Base-by-base conservation (phyloP, 2,888 invertebrate species). In the Pocota personata region DNA sequence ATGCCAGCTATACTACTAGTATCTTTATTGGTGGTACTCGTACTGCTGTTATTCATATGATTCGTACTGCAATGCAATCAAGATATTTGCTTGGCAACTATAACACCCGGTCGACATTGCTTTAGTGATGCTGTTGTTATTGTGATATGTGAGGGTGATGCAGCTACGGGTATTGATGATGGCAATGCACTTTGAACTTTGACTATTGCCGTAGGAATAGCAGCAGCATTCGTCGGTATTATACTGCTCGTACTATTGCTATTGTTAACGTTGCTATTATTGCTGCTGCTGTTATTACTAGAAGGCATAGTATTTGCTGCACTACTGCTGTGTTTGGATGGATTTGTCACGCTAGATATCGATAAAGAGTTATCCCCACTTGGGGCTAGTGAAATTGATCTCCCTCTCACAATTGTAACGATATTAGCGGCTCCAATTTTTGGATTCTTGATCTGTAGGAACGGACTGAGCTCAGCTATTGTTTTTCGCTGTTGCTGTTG, bases 71-170 rank as follows among this genome's bases (percentile, higher is more conserved):
- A 82, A 88, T 89, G 89, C 89, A 95, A 94, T 96, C 95, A 96
- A 94, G 96, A 95, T 91, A 94, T 93, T 92, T 97, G 97, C 92
- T 97, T 97, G 79, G 96, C 97, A 82, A 98, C 97, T 89, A 98
- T 98, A 84, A 98, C 98, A 87, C 97, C 97, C 21, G 97, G 97
- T 90, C 97, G 95, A 90, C 96, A 95, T 90, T 96, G 95, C 92
- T 94, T 95, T 88, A 93, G 93, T 89, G 92, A 87, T 40, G 92
- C 90, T 62, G 89, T 88, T 60, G 91, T 91, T 66, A 91, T 91
- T 76, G 91, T 91, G 69, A 90, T 87, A 80, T 92, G 93, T 90
- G 87, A 84, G 78, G 88, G 77, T 60, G 86, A 57, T 72, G 82
- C 72, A 50, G 62, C 50, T 64, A 78, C 73, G 40, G 82, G 75